A percentile compares a stretch with the other conserved stretches of the same genome.
Conservation (phyloP, 2,888 invertebrate species). For the Oligia latruncula region DNA sequence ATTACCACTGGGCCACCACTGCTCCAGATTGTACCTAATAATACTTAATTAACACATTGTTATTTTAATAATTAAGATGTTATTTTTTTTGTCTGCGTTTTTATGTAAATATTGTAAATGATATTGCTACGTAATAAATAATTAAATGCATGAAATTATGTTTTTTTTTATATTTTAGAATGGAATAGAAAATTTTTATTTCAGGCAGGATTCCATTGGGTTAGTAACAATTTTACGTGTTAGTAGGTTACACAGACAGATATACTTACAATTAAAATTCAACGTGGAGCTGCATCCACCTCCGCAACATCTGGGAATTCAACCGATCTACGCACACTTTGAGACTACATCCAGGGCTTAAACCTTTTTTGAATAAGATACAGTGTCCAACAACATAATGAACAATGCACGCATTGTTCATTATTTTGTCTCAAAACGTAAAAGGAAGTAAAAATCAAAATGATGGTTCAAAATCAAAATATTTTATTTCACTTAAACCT, state of each 20-base stretch:
- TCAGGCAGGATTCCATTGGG: background rate
- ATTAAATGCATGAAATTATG: background rate
- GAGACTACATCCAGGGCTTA: too few relatives aligned
- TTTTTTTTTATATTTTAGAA: background rate
- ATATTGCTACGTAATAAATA: conserved; percentile 29
- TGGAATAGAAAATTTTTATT: background rate
- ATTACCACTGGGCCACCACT: too few relatives aligned
- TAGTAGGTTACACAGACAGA: background rate
- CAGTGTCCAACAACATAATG: too few relatives aligned
- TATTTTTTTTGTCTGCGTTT: conserved; percentile 27
- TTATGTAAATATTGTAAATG: conserved; percentile 42
- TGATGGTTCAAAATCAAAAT: too few relatives aligned
- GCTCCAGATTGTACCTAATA: conserved; percentile 22
- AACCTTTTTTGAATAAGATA: too few relatives aligned
- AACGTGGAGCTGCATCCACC: background rate
- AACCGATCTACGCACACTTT: background rate
- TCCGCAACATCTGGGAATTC: background rate
- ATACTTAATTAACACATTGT: conserved; percentile 4
- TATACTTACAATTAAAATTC: background rate
- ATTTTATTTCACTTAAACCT: too few relatives aligned
- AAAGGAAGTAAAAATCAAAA: background rate
- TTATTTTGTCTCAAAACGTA: background rate
- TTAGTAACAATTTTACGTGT: background rate
- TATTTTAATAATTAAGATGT: conserved; percentile 24
- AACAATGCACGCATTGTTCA: too few relatives aligned